Evolutionary conservation across 2,113 vertebrate species (phyloP).

Genomic region (Pteruthius melanotis): DNA sequence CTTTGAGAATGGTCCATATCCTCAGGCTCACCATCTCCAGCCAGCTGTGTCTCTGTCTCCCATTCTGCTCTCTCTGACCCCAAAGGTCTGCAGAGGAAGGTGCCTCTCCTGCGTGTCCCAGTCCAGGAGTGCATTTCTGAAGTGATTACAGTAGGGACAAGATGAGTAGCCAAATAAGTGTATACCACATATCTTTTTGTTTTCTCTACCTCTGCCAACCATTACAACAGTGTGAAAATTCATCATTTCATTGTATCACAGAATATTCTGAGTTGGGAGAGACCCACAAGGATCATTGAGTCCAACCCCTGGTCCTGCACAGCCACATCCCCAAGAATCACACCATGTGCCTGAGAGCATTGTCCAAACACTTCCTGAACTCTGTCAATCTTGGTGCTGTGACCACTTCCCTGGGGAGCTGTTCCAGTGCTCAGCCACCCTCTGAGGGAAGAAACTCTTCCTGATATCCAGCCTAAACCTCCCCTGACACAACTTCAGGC

Average conservation of each 20-base stretch:
- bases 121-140: background rate
- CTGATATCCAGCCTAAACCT: background rate
- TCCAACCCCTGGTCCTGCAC: background rate
- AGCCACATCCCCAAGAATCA: background rate
- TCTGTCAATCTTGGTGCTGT: background rate
- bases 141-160: background rate
- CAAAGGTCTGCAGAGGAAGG: background rate
- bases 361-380: fast-evolving
- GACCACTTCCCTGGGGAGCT: background rate
- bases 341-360: background rate
- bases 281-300: background rate
- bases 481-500: background rate
- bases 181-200: background rate
- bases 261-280: background rate
- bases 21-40: background rate
- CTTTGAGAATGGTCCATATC: background rate
- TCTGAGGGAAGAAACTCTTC: background rate
- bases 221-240: background rate
- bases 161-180: background rate
- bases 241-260: background rate
- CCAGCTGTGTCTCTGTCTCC: background rate
- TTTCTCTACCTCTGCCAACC: background rate
- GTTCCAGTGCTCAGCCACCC: fast-evolving
- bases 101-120: background rate
- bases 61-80: background rate